A percentile compares a stretch with the other conserved stretches of the same genome.
Evolutionary conservation across 2,888 invertebrate species (phyloP).

Genomic region (Thymelicus acteon): DNA sequence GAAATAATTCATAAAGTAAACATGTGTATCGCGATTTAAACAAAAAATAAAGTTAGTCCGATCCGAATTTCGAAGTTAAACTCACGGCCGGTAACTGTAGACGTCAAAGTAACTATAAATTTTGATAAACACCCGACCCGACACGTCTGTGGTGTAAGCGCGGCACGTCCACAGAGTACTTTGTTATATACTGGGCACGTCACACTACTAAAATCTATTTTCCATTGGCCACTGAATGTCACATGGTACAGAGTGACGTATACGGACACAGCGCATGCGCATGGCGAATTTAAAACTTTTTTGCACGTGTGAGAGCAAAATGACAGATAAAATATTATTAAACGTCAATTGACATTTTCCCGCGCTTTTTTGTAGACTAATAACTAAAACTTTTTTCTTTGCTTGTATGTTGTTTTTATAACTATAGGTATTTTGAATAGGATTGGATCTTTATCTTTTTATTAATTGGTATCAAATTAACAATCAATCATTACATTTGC

Average conservation of each 20-base stretch:
- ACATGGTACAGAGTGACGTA: constrained; percentile 70
- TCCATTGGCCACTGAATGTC: constrained; percentile 67
- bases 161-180: no score
- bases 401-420: no score
- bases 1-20: constrained; percentile 17
- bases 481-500: no score
- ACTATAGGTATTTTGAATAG: no score
- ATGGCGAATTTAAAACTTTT: constrained; percentile 61
- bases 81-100: constrained; percentile 7
- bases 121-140: constrained; percentile 49
- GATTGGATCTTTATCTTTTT: no score
- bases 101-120: constrained; percentile 49
- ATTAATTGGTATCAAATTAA: no score
- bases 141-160: constrained; percentile 52
- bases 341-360: constrained; percentile 7
- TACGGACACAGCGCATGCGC: constrained; percentile 71
- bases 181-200: no score
- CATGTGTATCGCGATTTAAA: not conserved
- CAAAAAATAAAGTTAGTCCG: not conserved
- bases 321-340: constrained; percentile 31
- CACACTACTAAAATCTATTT: constrained; percentile 63
- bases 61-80: constrained; percentile 28
- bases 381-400: no score
- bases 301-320: constrained; percentile 56
- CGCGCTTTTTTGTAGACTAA: constrained; percentile 26